Evolutionary conservation across 1,140 invertebrate genomes (phyloP).

Genomic region (Phymorhynchus buccinoides): DNA sequence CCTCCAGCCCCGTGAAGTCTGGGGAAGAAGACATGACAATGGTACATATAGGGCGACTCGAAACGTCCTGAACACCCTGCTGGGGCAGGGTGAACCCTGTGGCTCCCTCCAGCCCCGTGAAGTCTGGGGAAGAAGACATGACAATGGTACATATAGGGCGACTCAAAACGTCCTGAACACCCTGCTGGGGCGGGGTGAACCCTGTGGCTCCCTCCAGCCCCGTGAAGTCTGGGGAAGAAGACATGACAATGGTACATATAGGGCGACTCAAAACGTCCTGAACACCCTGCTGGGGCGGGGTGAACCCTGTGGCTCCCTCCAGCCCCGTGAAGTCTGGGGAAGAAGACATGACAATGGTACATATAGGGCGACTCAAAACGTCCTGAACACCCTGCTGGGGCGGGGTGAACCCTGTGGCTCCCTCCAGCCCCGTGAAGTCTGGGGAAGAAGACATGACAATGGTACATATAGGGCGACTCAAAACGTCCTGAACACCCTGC

Average conservation of each 20-base stretch:
- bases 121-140: slow-evolving; percentile 36
- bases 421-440: slow-evolving; percentile 53
- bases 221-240: slow-evolving; percentile 40
- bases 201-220: slow-evolving; percentile 62
- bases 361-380: slow-evolving; percentile 46
- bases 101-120: slow-evolving; percentile 58
- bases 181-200: slow-evolving; percentile 56
- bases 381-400: slow-evolving; percentile 61
- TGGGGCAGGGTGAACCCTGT: slow-evolving; percentile 58
- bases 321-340: slow-evolving; percentile 46
- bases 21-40: not conserved
- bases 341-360: not conserved
- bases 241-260: not conserved
- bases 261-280: slow-evolving; percentile 53
- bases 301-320: slow-evolving; percentile 62
- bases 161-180: slow-evolving; percentile 59
- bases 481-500: slow-evolving; percentile 55
- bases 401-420: slow-evolving; percentile 60
- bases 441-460: slow-evolving; percentile 1
- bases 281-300: slow-evolving; percentile 59
- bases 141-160: not conserved
- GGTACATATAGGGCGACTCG: slow-evolving; percentile 22
- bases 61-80: slow-evolving; percentile 61
- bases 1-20: slow-evolving; percentile 53
- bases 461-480: too few relatives aligned